These are phyloP conservation scores for Heliangelus exortis DNA, from an alignment of 2,797 vertebrate genomes.

Conservation along the genomic window DNA sequence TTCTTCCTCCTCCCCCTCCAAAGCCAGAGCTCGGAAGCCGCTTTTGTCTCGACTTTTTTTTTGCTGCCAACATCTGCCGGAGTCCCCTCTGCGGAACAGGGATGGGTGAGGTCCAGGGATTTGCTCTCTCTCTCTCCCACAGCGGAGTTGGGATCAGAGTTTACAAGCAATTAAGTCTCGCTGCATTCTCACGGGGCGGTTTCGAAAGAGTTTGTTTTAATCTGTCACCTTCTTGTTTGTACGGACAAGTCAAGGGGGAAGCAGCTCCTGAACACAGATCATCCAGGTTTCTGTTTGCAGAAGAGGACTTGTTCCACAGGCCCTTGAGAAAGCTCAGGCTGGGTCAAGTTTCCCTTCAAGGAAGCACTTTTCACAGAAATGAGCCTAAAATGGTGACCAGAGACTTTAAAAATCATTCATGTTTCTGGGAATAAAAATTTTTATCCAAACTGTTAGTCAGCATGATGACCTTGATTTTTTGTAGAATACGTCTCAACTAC, in stretches of 20 bases:
- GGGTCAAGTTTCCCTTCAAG: neutral
- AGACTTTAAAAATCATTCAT: neutral
- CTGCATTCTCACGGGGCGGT: neutral
- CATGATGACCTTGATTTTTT: neutral
- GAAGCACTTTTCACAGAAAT: neutral
- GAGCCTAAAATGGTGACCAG: neutral
- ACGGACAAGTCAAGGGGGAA: neutral
- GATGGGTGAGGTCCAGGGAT: neutral
- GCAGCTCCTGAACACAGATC: neutral
- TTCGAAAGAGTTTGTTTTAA: neutral
- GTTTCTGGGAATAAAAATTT: neutral
- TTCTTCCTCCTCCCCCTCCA: neutral
- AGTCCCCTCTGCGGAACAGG: accelerated
- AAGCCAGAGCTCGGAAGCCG: accelerated
- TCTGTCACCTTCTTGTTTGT: neutral
- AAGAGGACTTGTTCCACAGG: neutral
- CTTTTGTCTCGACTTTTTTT: neutral
- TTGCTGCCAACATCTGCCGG: accelerated
- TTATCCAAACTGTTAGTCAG: neutral
- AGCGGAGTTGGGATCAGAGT: neutral
- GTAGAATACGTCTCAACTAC: neutral
- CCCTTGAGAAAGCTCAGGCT: neutral
- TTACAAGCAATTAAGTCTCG: neutral
- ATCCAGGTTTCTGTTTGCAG: neutral
- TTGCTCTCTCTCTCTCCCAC: neutral